Evolutionary conservation across 1,140 invertebrate species (phyloP), one percentile per base, ranked within the genome.

Genomic region (Diplogasteroides magnus): DNA sequence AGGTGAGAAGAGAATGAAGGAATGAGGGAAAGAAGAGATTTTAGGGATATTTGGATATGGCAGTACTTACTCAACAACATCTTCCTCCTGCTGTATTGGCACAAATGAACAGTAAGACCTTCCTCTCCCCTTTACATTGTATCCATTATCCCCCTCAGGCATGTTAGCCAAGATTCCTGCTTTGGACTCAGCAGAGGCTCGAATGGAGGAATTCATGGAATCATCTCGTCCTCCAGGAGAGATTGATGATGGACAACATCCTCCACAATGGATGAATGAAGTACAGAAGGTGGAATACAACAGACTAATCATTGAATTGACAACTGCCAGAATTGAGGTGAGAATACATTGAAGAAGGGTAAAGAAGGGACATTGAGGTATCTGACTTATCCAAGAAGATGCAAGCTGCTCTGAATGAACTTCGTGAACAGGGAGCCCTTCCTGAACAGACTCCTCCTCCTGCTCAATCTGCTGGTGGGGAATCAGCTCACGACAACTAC

Each of bases 261-360:
- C 59, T 14, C 59, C 37, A 31, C 31, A 55, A 15, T 72, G 59
- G 29, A 72, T 72, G 70, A 72, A 67, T 28, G 70, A 72, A 23
- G 65, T 71, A 14, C 70, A 72, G 27, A 72, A 72, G 61, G 70
- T 72, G 3, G 70, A 72, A 60, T 37, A 72, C 65, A 64, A 72
- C 32, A 64, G 64, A 2, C 65, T 72, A 13, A 72, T 72, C 31
- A 72, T 72, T 37, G 65, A 58, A 29, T 60, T 72, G 31, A 72
- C 70, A 23, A 72, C 70, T 19, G 70, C 70, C n/a, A 67, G 62
- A 25, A 72, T 72, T 25, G n/a, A n/a, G n/a, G n/a, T n/a, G n/a
- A n/a, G n/a, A n/a, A n/a, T n/a, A n/a, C n/a, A n/a, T n/a, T n/a
- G n/a, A n/a, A n/a, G n/a, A n/a, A n/a, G n/a, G n/a, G n/a, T n/a